These are phyloP conservation scores for Chymomyza fuscimana DNA, from an alignment of 2,888 invertebrate species.

Conservation along the genomic window DNA sequence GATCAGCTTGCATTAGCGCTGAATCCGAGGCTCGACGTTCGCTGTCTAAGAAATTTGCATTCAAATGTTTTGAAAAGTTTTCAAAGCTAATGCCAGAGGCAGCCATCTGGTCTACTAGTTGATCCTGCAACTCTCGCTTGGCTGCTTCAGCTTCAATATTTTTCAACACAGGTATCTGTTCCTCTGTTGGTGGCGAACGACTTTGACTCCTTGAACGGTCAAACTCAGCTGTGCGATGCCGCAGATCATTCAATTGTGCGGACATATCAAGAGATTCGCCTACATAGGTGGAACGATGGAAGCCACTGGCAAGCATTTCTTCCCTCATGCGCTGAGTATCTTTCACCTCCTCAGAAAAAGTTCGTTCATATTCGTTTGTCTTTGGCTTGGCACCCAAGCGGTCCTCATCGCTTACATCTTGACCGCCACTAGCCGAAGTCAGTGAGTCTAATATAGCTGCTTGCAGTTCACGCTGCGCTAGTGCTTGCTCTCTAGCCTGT, in stretches of 20 bases:
- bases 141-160: slow-evolving; percentile 59
- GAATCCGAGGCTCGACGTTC: slow-evolving; percentile 78
- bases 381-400: slow-evolving; percentile 71
- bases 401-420: slow-evolving; percentile 28
- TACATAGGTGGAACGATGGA: slow-evolving; percentile 58
- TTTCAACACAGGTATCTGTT: slow-evolving; percentile 41
- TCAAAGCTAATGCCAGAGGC: slow-evolving; percentile 70
- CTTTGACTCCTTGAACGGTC: slow-evolving; percentile 76
- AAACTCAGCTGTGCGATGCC: slow-evolving; percentile 73
- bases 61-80: slow-evolving; percentile 70
- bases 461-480: slow-evolving; percentile 69
- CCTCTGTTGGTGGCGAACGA: slow-evolving; percentile 67
- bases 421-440: slow-evolving; percentile 36
- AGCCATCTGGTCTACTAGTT: slow-evolving; percentile 68
- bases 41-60: slow-evolving; percentile 69
- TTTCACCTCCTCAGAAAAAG: slow-evolving; percentile 55
- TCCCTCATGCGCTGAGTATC: slow-evolving; percentile 60
- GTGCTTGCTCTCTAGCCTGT: slow-evolving; percentile 48
- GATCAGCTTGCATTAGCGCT: slow-evolving; percentile 64
- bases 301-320: slow-evolving; percentile 47
- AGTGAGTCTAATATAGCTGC: slow-evolving; percentile 74
- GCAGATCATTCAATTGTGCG: slow-evolving; percentile 68
- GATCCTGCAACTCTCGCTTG: slow-evolving; percentile 69
- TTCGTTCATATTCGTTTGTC: slow-evolving; percentile 51
- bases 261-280: slow-evolving; percentile 60